A percentile compares a stretch with the other conserved stretches of the same genome.
Evolutionary conservation across 2,888 invertebrate genomes (phyloP).

Genomic region (Monoplex corrugatus): DNA sequence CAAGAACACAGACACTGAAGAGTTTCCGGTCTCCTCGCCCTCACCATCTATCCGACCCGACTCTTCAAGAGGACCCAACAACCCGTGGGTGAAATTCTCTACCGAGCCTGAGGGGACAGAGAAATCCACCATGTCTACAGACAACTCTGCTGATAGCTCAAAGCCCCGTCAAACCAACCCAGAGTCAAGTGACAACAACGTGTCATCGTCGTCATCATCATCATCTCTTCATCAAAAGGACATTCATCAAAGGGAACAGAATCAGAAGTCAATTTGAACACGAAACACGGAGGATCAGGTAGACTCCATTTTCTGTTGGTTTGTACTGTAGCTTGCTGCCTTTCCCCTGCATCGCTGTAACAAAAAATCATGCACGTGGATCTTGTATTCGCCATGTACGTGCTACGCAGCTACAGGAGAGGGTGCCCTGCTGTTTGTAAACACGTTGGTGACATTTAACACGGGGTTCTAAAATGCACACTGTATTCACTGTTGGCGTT

Average conservation of each 20-base stretch:
- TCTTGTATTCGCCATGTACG: not conserved
- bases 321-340: not conserved
- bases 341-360: not conserved
- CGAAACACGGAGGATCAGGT: not conserved
- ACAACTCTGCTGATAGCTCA: not conserved
- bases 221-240: not conserved
- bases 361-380: not conserved
- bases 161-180: not conserved
- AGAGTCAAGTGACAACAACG: not conserved
- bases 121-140: not conserved
- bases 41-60: not conserved
- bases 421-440: not conserved
- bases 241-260: not conserved
- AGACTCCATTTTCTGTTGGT: not conserved
- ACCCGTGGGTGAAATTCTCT: slow-evolving; percentile 28
- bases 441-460: not conserved
- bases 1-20: not conserved
- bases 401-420: not conserved
- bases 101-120: not conserved
- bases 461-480: not conserved
- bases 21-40: not conserved
- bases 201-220: not conserved
- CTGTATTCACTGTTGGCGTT: not conserved
- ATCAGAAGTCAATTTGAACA: not conserved
- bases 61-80: not conserved